phyloP scores from a whole-genome alignment of 2,888 invertebrate species.

The Acronicta psi region DNA sequence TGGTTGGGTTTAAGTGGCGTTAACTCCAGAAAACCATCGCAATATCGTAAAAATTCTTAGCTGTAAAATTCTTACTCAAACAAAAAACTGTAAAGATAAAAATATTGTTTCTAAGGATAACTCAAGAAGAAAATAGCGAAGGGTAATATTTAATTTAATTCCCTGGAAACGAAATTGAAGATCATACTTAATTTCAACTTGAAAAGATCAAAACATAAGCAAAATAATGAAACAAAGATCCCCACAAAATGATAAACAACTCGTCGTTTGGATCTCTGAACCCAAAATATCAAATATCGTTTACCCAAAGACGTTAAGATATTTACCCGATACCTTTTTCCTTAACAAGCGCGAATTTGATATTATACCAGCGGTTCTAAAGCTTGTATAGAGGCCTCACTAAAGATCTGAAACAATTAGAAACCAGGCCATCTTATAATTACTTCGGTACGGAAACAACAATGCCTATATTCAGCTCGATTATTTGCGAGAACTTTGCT shows the following conservation, averaged over 20 bases:
- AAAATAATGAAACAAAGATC: slow-evolving; percentile 9
- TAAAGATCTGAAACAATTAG: slow-evolving; percentile 20
- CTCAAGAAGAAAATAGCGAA: background rate
- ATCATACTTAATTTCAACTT: slow-evolving; percentile 2
- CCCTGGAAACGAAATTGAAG: background rate
- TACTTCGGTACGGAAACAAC: slow-evolving; percentile 14
- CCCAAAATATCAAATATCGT: slow-evolving; percentile 21
- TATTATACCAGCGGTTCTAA: slow-evolving; percentile 7
- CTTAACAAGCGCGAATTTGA: slow-evolving; percentile 13
- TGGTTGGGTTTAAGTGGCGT: too few species aligned
- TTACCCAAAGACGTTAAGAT: slow-evolving; percentile 13
- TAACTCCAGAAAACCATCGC: too few species aligned
- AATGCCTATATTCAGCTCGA: slow-evolving; percentile 6
- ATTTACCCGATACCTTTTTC: slow-evolving; percentile 12
- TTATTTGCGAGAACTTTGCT: slow-evolving; percentile 24
- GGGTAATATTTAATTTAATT: background rate
- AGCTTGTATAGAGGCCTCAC: slow-evolving; percentile 1
- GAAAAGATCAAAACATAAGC: slow-evolving; percentile 6
- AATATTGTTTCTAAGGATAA: background rate
- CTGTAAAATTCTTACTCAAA: too few species aligned
- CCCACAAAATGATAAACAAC: slow-evolving; percentile 20
- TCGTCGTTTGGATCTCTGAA: slow-evolving; percentile 13
- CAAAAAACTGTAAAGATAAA: too few species aligned
- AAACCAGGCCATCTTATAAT: slow-evolving; percentile 14
- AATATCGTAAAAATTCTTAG: too few species aligned